phyloP scores from a whole-genome alignment of 2,797 vertebrate species.

The Holocentrus rufus region DNA sequence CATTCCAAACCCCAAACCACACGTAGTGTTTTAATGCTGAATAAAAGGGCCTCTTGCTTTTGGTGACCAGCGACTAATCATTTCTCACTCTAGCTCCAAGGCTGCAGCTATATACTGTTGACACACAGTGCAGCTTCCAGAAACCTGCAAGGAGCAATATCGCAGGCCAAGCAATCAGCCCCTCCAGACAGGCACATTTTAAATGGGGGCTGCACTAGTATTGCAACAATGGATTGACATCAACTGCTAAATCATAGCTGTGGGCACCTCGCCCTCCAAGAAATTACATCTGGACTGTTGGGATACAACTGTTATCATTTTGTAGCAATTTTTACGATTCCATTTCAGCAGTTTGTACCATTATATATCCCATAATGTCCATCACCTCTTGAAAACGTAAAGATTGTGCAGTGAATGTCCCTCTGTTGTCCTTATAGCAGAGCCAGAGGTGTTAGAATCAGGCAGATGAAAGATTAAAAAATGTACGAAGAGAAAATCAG shows the following conservation, averaged over 20 bases:
- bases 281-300: neutral
- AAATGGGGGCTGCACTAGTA: neutral
- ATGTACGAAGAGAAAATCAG: constrained; percentile 12
- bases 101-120: no score
- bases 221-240: neutral
- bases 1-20: no score
- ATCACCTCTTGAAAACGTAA: neutral
- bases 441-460: constrained; percentile 3
- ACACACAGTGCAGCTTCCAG: no score
- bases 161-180: no score
- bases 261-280: neutral
- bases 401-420: neutral
- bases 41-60: no score
- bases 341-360: neutral
- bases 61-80: no score
- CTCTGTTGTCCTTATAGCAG: constrained; percentile 8
- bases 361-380: constrained; percentile 7
- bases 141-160: no score
- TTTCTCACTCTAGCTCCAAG: no score
- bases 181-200: no score
- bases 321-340: neutral
- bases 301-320: constrained; percentile 24
- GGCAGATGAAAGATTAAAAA: constrained; percentile 26
- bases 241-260: constrained; percentile 2
- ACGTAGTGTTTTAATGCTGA: no score